A percentile compares a stretch with the other conserved stretches of the same genome.
Evolutionary conservation across 2,888 invertebrate species (phyloP).

Genomic region (Heteromurus nitidus): DNA sequence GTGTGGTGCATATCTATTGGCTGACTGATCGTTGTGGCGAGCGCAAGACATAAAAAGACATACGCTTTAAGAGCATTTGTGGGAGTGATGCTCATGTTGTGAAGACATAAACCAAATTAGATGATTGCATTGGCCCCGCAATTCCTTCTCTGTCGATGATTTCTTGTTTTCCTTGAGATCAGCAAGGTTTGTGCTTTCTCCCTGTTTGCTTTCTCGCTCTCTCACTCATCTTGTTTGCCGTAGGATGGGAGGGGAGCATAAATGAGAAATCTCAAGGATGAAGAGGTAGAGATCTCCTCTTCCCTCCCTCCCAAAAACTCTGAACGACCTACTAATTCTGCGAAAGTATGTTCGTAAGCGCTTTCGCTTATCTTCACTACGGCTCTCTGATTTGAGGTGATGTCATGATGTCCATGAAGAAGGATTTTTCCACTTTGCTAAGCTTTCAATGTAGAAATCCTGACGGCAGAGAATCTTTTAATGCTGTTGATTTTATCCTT

Average conservation of each 20-base stretch:
- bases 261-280: slow-evolving; percentile 44
- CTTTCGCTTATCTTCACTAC: neutral
- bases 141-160: slow-evolving; percentile 8
- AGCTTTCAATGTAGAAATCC: slow-evolving; percentile 8
- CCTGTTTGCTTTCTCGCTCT: slow-evolving; percentile 12
- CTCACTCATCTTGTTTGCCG: no score
- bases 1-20: no score
- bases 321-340: neutral
- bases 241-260: neutral
- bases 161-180: slow-evolving; percentile 1
- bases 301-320: neutral
- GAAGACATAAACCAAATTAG: slow-evolving; percentile 25
- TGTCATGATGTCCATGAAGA: slow-evolving; percentile 20
- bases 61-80: neutral
- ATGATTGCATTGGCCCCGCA: slow-evolving; percentile 7
- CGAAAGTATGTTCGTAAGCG: neutral
- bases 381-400: neutral
- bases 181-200: neutral
- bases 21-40: no score
- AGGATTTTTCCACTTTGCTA: slow-evolving; percentile 10
- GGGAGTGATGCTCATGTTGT: neutral
- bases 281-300: slow-evolving; percentile 21
- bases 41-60: neutral
- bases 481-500: no score
- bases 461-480: no score